Evolutionary conservation across 2,113 vertebrate species (phyloP).

Genomic region (Phycodurus eques): DNA sequence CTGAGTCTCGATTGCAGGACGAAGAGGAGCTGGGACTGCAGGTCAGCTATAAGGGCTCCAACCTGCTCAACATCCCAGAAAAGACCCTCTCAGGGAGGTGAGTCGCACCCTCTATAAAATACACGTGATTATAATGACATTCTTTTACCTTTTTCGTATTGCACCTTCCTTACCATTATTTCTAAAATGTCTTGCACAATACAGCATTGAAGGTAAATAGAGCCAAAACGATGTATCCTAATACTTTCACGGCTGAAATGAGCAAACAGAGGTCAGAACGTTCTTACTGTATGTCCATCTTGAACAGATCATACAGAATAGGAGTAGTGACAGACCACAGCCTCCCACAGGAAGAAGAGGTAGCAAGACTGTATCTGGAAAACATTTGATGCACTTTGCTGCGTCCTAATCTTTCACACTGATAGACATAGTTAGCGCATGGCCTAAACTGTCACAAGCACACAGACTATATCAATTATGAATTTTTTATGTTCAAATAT

Average conservation of each 20-base stretch:
- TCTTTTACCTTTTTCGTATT: neutral
- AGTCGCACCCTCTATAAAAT: slow-evolving; percentile 13
- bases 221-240: neutral
- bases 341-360: slow-evolving; percentile 69
- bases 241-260: neutral
- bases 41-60: slow-evolving; percentile 76
- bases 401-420: slow-evolving; percentile 47
- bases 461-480: slow-evolving; percentile 8
- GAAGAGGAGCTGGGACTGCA: slow-evolving; percentile 74
- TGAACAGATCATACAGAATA: slow-evolving; percentile 82
- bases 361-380: slow-evolving; percentile 70
- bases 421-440: slow-evolving; percentile 43
- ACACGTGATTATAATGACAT: neutral
- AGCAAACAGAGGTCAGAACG: neutral
- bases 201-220: neutral
- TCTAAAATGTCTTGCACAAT: neutral
- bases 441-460: slow-evolving; percentile 25
- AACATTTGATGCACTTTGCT: slow-evolving; percentile 44
- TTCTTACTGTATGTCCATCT: slow-evolving; percentile 53
- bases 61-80: slow-evolving; percentile 81
- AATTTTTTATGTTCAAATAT: neutral
- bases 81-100: slow-evolving; percentile 86
- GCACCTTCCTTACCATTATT: neutral
- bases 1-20: slow-evolving; percentile 76
- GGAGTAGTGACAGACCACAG: slow-evolving; percentile 62